Evolutionary conservation across 1,140 invertebrate species (phyloP).

Genomic region (Ylistrum balloti): DNA sequence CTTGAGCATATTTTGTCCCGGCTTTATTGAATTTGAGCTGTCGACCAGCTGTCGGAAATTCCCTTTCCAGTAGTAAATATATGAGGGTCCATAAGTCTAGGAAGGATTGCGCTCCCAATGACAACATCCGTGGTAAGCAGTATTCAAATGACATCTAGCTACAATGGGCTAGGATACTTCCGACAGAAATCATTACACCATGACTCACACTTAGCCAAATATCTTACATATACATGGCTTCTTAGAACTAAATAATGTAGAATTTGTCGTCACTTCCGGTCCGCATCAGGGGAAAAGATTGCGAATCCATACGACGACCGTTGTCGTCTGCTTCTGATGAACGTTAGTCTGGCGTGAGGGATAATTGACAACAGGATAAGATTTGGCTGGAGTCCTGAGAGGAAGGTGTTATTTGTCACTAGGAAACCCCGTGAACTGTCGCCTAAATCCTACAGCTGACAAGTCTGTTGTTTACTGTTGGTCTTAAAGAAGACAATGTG

Average conservation of each 20-base stretch:
- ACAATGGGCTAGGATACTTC: background rate
- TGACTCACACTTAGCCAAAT: background rate
- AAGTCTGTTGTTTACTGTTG: background rate
- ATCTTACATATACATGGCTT: background rate
- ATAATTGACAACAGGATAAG: slow-evolving; percentile 25
- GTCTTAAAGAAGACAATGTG: background rate
- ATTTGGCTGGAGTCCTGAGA: background rate
- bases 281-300: background rate
- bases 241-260: background rate
- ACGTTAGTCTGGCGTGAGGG: background rate
- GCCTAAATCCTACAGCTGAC: background rate
- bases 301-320: background rate
- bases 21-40: no score
- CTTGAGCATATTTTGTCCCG: no score
- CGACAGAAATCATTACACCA: background rate
- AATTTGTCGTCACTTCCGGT: slow-evolving; percentile 3
- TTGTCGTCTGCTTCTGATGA: slow-evolving; percentile 12
- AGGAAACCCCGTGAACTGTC: background rate
- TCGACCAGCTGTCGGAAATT: no score
- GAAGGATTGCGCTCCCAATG: background rate
- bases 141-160: background rate
- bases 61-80: background rate
- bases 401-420: background rate
- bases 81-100: background rate
- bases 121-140: background rate